A percentile compares a stretch with the other conserved stretches of the same genome.
These are phyloP conservation scores for Eulimnadia texana DNA, from an alignment of 1,140 invertebrate species.

Conservation along the genomic window DNA sequence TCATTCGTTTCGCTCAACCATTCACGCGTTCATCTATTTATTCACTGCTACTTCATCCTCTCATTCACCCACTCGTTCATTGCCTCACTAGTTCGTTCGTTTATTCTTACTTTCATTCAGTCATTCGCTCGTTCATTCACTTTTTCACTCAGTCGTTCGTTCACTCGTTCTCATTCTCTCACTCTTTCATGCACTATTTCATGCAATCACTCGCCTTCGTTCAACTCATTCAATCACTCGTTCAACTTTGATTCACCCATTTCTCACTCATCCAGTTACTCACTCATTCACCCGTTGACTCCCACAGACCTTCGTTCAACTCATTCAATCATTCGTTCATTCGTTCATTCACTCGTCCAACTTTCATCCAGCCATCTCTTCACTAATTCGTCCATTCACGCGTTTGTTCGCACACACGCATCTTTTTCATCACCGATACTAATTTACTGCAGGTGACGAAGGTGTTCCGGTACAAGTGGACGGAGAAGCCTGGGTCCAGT, in stretches of 20 bases:
- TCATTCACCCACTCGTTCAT: background rate
- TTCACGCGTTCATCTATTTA: background rate
- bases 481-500: slow-evolving; percentile 94
- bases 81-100: background rate
- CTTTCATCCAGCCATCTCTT: too few relatives aligned
- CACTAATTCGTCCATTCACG: background rate
- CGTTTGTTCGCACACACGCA: background rate
- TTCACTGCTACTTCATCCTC: background rate
- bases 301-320: too few relatives aligned
- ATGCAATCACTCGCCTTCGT: background rate
- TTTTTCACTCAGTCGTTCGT: background rate
- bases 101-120: background rate
- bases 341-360: background rate
- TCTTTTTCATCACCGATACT: background rate
- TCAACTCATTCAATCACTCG: too few relatives aligned
- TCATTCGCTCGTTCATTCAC: background rate
- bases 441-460: slow-evolving; percentile 33
- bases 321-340: background rate
- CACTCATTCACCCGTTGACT: background rate
- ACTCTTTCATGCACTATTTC: background rate
- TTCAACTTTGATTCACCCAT: background rate
- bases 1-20: background rate
- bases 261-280: background rate
- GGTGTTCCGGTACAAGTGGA: slow-evolving; percentile 59
- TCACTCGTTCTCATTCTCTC: too few relatives aligned